phyloP scores from a whole-genome alignment of 1,140 invertebrate genomes.

The Battus philenor region DNA sequence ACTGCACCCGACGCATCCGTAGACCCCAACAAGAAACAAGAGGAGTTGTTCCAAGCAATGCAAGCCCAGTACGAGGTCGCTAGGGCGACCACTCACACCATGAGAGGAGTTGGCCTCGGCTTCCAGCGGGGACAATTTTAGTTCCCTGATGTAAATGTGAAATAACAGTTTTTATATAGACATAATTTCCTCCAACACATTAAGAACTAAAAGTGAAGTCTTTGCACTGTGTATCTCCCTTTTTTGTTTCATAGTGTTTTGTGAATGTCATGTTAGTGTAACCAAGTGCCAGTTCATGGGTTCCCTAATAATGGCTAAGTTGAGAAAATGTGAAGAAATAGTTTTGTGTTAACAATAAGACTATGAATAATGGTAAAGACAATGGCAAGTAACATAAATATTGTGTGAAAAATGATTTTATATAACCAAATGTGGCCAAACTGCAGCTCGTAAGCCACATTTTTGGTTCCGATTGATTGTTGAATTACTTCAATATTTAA shows the following conservation, averaged over 20 bases:
- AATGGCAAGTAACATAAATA: no score
- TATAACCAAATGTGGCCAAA: no score
- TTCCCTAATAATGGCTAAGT: neutral
- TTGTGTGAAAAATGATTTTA: no score
- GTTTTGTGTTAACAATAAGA: no score
- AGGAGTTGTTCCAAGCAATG: constrained; percentile 93
- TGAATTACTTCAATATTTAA: no score
- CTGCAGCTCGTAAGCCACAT: no score
- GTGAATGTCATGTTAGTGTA: neutral
- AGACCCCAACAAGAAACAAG: constrained; percentile 87
- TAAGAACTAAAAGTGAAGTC: no score
- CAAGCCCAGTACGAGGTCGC: constrained; percentile 97
- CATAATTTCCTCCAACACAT: neutral
- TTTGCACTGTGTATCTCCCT: neutral
- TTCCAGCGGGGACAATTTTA: constrained; percentile 75
- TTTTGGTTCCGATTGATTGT: no score
- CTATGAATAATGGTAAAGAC: no score
- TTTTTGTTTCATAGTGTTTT: neutral
- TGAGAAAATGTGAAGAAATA: neutral
- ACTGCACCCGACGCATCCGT: constrained; percentile 44
- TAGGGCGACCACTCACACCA: constrained; percentile 93
- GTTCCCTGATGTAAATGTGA: neutral
- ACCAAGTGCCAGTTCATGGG: neutral
- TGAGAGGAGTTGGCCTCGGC: constrained; percentile 93
- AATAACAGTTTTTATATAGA: neutral